phyloP scores from a whole-genome alignment of 2,797 vertebrate species.

The Cuniculus paca region DNA sequence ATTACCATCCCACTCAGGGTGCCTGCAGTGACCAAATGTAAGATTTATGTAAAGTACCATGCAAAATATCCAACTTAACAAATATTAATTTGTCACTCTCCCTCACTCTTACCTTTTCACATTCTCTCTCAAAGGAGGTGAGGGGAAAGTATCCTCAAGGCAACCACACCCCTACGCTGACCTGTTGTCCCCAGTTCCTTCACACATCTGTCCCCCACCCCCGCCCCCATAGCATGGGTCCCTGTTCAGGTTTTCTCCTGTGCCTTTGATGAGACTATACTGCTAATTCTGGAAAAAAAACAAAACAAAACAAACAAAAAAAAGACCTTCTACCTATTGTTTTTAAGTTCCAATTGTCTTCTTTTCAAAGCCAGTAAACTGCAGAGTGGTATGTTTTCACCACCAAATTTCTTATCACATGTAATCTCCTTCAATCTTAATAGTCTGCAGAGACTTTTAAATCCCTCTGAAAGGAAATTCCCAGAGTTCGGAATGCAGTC shows the following conservation, averaged over 20 bases:
- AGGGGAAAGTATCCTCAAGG: neutral
- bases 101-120: neutral
- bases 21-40: neutral
- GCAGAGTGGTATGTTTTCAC: neutral
- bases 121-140: neutral
- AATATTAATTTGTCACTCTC: neutral
- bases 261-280: neutral
- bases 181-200: neutral
- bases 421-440: constrained; percentile 7
- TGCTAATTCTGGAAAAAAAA: neutral
- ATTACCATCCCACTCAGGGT: neutral
- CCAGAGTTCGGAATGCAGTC: constrained; percentile 38
- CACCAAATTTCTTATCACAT: neutral
- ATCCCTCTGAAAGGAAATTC: neutral
- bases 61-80: neutral
- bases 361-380: constrained; percentile 13
- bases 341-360: neutral
- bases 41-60: neutral
- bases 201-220: neutral
- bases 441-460: neutral
- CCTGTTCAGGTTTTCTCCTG: neutral
- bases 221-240: rapidly evolving
- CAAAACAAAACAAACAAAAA: neutral
- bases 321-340: neutral
- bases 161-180: neutral